Evolutionary conservation across 2,797 vertebrate genomes (phyloP).

Genomic region (Hybognathus amarus): DNA sequence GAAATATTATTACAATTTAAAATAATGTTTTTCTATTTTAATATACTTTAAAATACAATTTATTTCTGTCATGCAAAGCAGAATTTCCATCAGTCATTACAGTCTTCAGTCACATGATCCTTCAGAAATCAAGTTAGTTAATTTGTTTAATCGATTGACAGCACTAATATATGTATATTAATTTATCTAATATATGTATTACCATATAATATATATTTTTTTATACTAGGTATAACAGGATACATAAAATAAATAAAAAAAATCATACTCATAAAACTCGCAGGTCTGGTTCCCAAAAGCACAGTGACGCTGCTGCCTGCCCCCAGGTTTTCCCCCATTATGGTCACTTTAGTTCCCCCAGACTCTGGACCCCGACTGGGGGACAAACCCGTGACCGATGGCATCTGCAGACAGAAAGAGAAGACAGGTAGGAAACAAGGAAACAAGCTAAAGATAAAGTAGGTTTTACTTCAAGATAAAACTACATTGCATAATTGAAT

Average conservation of each 20-base stretch:
- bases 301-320: constrained; percentile 91
- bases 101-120: too few relatives aligned
- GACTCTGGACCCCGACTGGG: constrained; percentile 94
- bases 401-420: constrained; percentile 76
- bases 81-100: too few relatives aligned
- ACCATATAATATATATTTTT: neutral
- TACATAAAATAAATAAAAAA: neutral
- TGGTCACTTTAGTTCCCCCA: constrained; percentile 94
- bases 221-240: neutral
- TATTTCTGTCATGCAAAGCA: too few relatives aligned
- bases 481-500: neutral
- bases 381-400: constrained; percentile 85
- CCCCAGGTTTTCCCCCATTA: constrained; percentile 90
- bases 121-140: too few relatives aligned
- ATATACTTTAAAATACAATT: too few relatives aligned
- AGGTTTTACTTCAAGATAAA: neutral
- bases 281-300: constrained; percentile 95
- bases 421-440: constrained; percentile 16
- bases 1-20: too few relatives aligned
- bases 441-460: neutral
- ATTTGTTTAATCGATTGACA: too few relatives aligned
- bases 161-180: too few relatives aligned
- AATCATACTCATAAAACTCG: constrained; percentile 89
- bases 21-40: too few relatives aligned
- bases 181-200: too few relatives aligned